Evolutionary conservation across 2,113 vertebrate species (phyloP), one percentile per base, ranked within the genome.

Genomic region (Trogon melanurus): DNA sequence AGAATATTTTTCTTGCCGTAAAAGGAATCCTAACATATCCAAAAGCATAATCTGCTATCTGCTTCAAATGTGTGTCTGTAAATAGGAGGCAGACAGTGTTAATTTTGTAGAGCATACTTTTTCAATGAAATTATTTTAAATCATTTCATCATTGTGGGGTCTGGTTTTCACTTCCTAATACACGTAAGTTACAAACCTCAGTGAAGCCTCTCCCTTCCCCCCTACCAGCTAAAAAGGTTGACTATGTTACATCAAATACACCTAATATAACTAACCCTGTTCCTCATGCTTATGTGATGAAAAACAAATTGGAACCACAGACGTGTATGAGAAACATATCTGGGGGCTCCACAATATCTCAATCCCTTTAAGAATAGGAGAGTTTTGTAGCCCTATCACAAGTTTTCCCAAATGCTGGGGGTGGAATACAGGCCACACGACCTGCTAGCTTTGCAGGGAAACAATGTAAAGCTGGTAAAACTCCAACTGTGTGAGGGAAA

Each of bases 271-370:
- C 44, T 71, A 71, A 50, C 48, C 88, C 47, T 74, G 44, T 84
- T 92, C 86, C 25, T 91, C 53, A 69, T 58, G 45, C 34, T 75
- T 45, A 47, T 61, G 44, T 50, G 65, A 65, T 79, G 76, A 90
- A 95, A 84, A 95, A 7, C 73, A 89, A 91, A 82, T 44, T 89
- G 48, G 88, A 94, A 87, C 53, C 65, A 88, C 69, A 86, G 76
- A 74, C 26, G 6, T 13, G 58, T 82, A 86, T 91, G 66, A 93
- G 65, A 88, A 94, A 90, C 44, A 30, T 81, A 73, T 54, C 6
- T 65, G 30, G 17, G 45, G 30, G 61, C 27, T 88, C 61, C 30
- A 84, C 13, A 86, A 18, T 41, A 84, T 57, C 45, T 79, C 65
- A 86, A 61, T 86, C 34, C 51, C 50, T 84, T 71, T 60, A 86